These are phyloP conservation scores for Calameuta idolon DNA, from an alignment of 2,888 invertebrate genomes.

Conservation along the genomic window DNA sequence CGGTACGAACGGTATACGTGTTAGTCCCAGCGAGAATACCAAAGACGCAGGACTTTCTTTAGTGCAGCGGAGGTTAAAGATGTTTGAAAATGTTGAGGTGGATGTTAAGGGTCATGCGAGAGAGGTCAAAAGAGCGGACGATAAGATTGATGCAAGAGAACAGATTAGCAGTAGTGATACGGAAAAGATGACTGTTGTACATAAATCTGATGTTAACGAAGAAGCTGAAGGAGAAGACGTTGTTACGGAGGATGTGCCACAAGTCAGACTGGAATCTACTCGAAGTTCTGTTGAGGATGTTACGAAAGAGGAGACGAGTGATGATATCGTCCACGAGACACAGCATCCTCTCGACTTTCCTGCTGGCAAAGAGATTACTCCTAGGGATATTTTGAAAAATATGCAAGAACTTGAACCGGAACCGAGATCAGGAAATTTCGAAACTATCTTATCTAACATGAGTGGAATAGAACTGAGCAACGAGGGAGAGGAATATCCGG, in stretches of 20 bases:
- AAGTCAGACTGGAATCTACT: neutral
- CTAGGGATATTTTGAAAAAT: constrained; percentile 13
- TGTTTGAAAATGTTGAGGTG: constrained; percentile 42
- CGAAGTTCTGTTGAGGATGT: neutral
- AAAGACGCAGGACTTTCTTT: constrained; percentile 55
- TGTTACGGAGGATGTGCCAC: neutral
- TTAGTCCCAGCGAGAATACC: constrained; percentile 47
- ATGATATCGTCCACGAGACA: constrained; percentile 4
- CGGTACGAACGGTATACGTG: constrained; percentile 29
- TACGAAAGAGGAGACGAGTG: neutral
- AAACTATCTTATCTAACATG: constrained; percentile 28
- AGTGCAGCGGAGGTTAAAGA: constrained; percentile 51
- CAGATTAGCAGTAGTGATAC: neutral
- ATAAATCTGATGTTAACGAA: neutral
- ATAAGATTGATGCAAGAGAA: neutral
- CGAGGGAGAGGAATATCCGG: constrained; percentile 73
- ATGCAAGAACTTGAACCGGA: constrained; percentile 19
- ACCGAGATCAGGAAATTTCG: constrained; percentile 6
- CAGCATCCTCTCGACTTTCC: constrained; percentile 1
- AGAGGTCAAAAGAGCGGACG: neutral
- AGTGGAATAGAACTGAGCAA: constrained; percentile 39
- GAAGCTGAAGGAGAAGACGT: constrained; percentile 5
- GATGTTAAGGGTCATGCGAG: constrained; percentile 11
- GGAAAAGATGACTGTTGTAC: neutral
- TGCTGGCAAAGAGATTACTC: constrained; percentile 4